Conservation (phyloP, 2,113 vertebrate species). For the Genyomyrus donnyi region DNA sequence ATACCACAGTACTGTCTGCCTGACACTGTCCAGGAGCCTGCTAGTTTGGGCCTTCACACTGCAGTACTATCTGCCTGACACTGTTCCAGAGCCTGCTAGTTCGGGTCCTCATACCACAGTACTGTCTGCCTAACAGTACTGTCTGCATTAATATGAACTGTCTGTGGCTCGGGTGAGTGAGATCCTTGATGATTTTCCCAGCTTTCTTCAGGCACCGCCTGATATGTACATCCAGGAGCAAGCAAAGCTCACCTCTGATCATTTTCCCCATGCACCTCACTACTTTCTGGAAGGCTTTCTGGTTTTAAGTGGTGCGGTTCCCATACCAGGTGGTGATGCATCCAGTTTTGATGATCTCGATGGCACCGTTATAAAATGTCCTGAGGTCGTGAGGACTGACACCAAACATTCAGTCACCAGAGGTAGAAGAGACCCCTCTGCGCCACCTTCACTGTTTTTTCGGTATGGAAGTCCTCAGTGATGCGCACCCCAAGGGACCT, state of each 20-base stretch:
- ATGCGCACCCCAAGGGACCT: neutral
- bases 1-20: fast-evolving
- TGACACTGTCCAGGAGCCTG: too few species aligned
- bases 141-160: too few species aligned
- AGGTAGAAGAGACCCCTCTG: neutral
- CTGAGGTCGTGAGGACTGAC: neutral
- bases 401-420: neutral
- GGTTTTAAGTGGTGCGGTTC: neutral
- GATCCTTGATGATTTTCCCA: too few species aligned
- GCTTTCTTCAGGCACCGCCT: too few species aligned
- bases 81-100: too few species aligned
- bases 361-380: neutral
- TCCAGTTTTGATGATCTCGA: neutral
- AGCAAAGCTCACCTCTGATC: too few species aligned
- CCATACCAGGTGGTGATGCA: neutral
- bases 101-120: neutral
- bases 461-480: neutral
- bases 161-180: too few species aligned
- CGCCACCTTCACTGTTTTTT: neutral
- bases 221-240: too few species aligned
- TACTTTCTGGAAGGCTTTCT: neutral
- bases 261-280: too few species aligned
- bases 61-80: too few species aligned
- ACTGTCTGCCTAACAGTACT: too few species aligned
- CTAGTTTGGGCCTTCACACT: too few species aligned